Conservation (phyloP, 2,888 invertebrate genomes). For the Mesopsocus fuscifrons region DNA sequence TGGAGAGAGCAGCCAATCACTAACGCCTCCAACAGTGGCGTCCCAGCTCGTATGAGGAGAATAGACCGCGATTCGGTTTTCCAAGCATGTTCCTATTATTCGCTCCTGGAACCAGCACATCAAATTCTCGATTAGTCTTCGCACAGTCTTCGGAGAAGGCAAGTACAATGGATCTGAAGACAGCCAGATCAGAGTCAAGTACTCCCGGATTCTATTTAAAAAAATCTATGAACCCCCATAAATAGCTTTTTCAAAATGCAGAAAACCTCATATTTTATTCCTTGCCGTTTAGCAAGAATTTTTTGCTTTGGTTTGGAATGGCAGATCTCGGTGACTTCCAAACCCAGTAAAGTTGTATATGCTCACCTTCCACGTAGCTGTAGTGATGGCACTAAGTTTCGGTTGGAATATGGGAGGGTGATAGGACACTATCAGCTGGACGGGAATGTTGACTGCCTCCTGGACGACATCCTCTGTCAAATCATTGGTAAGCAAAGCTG, state of each 20-base stretch:
- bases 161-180: slow-evolving; percentile 33
- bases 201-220: no score
- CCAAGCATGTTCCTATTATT: slow-evolving; percentile 57
- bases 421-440: slow-evolving; percentile 74
- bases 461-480: slow-evolving; percentile 70
- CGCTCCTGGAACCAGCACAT: slow-evolving; percentile 58
- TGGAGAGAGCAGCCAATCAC: slow-evolving; percentile 75
- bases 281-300: no score
- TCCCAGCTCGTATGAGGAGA: slow-evolving; percentile 92
- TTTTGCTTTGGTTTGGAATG: no score
- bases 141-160: no score
- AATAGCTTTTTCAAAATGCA: no score
- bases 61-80: slow-evolving; percentile 70
- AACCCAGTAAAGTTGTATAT: no score
- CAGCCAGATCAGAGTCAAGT: slow-evolving; percentile 9
- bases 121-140: no score
- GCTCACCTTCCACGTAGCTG: slow-evolving; percentile 42
- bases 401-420: slow-evolving; percentile 90
- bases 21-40: slow-evolving; percentile 62
- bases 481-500: slow-evolving; percentile 76
- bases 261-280: no score
- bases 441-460: slow-evolving; percentile 49
- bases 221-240: no score
- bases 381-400: slow-evolving; percentile 49
- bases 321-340: no score